Evolutionary conservation across 2,797 vertebrate species (phyloP).

Genomic region (Acanthis flammea): DNA sequence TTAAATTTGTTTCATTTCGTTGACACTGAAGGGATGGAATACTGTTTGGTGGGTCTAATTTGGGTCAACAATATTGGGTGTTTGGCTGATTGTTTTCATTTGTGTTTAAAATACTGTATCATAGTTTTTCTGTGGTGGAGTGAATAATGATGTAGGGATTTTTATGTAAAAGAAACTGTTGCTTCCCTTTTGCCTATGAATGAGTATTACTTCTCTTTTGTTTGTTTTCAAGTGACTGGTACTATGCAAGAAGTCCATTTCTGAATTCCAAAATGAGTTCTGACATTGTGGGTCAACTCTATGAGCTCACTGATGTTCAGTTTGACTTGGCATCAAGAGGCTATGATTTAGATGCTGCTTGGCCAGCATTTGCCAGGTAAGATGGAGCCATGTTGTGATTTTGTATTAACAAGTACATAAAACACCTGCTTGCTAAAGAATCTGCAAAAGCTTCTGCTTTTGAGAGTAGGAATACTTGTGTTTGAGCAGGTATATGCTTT

Average conservation of each 20-base stretch:
- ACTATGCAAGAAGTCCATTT: slow-evolving; percentile 91
- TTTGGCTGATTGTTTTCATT: neutral
- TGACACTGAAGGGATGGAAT: neutral
- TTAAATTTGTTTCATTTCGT: neutral
- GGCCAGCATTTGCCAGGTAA: slow-evolving; percentile 95
- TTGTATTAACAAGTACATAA: neutral
- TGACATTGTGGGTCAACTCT: slow-evolving; percentile 90
- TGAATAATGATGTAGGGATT: neutral
- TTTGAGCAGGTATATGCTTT: neutral
- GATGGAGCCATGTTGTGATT: neutral
- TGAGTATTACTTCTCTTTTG: neutral
- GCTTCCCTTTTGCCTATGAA: neutral
- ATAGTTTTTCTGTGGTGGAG: neutral
- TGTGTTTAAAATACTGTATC: neutral
- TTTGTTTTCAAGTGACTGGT: slow-evolving; percentile 87
- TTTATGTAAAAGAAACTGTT: neutral
- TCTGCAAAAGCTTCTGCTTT: neutral
- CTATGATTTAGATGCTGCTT: slow-evolving; percentile 91
- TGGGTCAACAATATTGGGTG: too few relatives aligned
- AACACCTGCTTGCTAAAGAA: neutral
- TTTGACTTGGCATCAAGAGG: slow-evolving; percentile 94
- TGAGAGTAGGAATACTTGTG: neutral
- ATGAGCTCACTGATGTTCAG: slow-evolving; percentile 93
- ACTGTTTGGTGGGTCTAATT: neutral
- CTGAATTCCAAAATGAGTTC: slow-evolving; percentile 87